Conservation (phyloP, 53 echinoderm and acorn worm species). For the Echinometra lucunter region DNA sequence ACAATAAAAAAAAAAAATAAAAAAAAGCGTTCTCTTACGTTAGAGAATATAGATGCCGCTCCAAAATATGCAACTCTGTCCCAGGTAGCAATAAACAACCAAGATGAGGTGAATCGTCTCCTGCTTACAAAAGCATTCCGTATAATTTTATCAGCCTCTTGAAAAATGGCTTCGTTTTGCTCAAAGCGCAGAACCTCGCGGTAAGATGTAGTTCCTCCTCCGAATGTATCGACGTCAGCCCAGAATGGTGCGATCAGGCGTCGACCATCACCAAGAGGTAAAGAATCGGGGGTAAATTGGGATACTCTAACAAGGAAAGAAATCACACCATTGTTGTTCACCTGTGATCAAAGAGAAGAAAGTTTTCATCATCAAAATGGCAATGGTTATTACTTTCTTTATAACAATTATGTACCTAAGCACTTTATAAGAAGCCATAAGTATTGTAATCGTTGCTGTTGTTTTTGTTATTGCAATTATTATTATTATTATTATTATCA, state of each 20-base stretch:
- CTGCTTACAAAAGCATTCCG: conserved; percentile 37
- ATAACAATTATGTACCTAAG: too few species aligned
- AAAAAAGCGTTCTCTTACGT: too few species aligned
- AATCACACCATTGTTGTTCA: conserved; percentile 80
- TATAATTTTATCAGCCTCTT: conserved; percentile 61
- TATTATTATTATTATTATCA: too few species aligned
- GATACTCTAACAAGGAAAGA: conserved; percentile 56
- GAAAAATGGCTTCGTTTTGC: conserved; percentile 65
- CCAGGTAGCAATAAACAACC: conserved; percentile 77
- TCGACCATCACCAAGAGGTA: conserved; percentile 56
- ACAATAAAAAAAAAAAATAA: too few species aligned
- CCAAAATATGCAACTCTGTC: conserved; percentile 72
- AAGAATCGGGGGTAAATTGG: conserved; percentile 54
- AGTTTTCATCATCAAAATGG: too few species aligned
- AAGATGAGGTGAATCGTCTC: conserved; percentile 30
- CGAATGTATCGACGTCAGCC: conserved; percentile 63
- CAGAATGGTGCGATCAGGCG: conserved; percentile 73
- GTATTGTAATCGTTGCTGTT: too few species aligned
- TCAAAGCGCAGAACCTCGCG: conserved; percentile 34
- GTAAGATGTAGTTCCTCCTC: conserved; percentile 59
- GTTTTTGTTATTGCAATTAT: too few species aligned
- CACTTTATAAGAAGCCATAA: too few species aligned
- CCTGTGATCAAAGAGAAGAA: conserved; percentile 24
- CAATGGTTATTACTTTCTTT: too few species aligned
- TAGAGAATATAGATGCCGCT: too few species aligned